Evolutionary conservation across 2,113 vertebrate species (phyloP).

Genomic region (Takifugu bimaculatus): DNA sequence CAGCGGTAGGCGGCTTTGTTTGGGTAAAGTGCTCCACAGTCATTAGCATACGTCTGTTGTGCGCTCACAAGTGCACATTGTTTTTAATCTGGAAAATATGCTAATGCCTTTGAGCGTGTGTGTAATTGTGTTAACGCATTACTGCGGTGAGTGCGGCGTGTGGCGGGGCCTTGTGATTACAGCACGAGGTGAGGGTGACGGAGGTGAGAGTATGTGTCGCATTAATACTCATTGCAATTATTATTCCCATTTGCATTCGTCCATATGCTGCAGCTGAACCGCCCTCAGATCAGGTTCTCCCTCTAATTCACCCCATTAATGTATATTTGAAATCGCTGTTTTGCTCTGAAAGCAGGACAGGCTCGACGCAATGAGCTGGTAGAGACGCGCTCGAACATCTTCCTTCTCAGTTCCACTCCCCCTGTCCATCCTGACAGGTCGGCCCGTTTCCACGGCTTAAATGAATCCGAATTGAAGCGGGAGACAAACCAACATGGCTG

Average conservation of each 20-base stretch:
- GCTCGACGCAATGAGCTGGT: constrained; percentile 11
- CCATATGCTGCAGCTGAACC: constrained; percentile 19
- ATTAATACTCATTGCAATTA: constrained; percentile 40
- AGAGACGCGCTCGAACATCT: constrained; percentile 11
- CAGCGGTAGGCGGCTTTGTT: constrained; percentile 56
- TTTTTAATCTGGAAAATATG: constrained; percentile 60
- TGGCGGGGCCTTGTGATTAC: constrained; percentile 40
- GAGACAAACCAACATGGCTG: too few species aligned
- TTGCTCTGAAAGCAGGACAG: neutral
- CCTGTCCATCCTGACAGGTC: too few species aligned
- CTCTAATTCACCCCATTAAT: neutral
- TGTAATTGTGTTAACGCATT: constrained; percentile 13
- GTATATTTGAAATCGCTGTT: constrained; percentile 9
- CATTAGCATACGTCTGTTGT: constrained; percentile 65
- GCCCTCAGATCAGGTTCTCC: constrained; percentile 15
- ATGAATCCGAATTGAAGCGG: too few species aligned
- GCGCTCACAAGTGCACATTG: constrained; percentile 59
- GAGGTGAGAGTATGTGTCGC: constrained; percentile 54
- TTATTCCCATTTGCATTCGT: constrained; percentile 44
- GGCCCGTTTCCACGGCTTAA: too few species aligned
- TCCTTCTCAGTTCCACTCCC: too few species aligned
- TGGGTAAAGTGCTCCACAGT: constrained; percentile 58
- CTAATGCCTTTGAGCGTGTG: constrained; percentile 40
- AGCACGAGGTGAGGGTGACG: constrained; percentile 46
- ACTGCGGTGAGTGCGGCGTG: neutral